A percentile compares a stretch with the other conserved stretches of the same genome.
Evolutionary conservation across 2,113 vertebrate species (phyloP).

Genomic region (Rhea pennata): DNA sequence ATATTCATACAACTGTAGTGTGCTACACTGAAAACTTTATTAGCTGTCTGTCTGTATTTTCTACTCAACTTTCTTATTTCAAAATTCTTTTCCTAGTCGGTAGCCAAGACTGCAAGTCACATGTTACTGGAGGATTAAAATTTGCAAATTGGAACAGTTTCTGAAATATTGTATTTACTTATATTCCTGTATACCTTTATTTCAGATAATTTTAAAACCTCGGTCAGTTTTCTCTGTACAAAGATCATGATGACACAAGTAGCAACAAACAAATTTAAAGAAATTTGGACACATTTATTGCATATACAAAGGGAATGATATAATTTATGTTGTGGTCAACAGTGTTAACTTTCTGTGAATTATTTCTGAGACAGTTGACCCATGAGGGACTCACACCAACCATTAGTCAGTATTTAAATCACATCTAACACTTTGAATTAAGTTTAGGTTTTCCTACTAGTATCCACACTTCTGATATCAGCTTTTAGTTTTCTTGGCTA

Average conservation of each 20-base stretch:
- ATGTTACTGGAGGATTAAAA: neutral
- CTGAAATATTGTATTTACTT: neutral
- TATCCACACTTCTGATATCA: neutral
- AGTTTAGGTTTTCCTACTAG: neutral
- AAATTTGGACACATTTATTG: neutral
- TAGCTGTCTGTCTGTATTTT: neutral
- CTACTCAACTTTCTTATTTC: neutral
- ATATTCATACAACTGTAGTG: neutral
- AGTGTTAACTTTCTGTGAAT: neutral
- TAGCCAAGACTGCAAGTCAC: neutral
- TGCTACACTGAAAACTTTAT: neutral
- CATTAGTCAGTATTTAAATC: neutral
- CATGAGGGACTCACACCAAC: neutral
- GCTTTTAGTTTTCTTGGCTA: neutral
- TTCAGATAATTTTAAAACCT: neutral
- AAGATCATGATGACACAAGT: neutral
- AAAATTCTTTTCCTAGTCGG: neutral
- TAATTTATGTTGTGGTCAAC: neutral
- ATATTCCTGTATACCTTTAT: neutral
- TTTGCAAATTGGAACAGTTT: neutral
- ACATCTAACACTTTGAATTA: neutral
- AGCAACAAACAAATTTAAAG: neutral
- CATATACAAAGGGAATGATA: neutral
- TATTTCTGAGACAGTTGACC: neutral
- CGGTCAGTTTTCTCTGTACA: neutral